Evolutionary conservation across 2,113 vertebrate genomes (phyloP), one percentile per base, ranked within the genome.

Genomic region (Casuarius casuarius): DNA sequence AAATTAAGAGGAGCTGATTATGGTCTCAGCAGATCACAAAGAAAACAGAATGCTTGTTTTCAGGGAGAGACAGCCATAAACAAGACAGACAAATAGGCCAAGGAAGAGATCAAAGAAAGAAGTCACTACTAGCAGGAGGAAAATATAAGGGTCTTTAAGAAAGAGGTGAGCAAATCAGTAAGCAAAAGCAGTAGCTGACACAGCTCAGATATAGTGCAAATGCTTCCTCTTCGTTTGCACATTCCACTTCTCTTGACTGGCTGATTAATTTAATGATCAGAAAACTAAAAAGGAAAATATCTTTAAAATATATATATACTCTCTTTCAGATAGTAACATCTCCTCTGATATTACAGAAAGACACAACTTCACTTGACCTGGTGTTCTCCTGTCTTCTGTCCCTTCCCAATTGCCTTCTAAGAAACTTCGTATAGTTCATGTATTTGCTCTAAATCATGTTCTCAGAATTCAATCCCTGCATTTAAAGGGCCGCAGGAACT

Each of bases 391-490:
- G 2, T 7, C 81, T 23, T 5, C 49, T 1, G 0, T 1, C 85
- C 78, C 42, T 74, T 81, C 61, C 81, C 85, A 35, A 4, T 42
- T 38, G 52, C n/a, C 0, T 0, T 1, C 19, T 28, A 17, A n/a
- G 38, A 4, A 54, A 16, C 68, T 31, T 33, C 6, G 0, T 5
- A 38, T 2, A 10, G 4, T 21, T 66, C 25, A 12, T 4, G 9
- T 10, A 14, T 33, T 56, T 1, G 0, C 49, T n/a, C 52, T 33
- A 49, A 89, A 16, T 16, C 31, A 7, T 0, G 0, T 16, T 48
- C 44, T 74, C 25, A 1, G 12, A 4, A 58, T 12, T 49, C 70
- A 17, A 18, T 3, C 3, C n/a, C 31, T 0, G 1, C 42, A 13
- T 1, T 7, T n/a, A 20, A 31, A 31, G 54, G 35, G 44, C 68